Evolutionary conservation across 2,888 invertebrate genomes (phyloP), one percentile per base, ranked within the genome.

Genomic region (Aphidoletes aphidimyza): DNA sequence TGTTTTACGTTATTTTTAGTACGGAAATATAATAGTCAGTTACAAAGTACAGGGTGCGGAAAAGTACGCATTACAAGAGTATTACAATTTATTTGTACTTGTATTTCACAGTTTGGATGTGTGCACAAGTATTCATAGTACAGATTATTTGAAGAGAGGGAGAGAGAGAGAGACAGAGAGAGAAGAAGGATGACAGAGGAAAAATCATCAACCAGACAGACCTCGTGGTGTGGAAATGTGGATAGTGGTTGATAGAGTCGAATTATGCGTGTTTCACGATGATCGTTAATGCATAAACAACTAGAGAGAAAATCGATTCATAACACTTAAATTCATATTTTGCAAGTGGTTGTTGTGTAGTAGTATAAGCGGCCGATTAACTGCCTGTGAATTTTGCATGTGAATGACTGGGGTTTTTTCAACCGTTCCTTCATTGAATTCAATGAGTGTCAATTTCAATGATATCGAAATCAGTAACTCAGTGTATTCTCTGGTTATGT

Each of bases 251-350:
- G n/a, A n/a, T n/a, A n/a, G n/a, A n/a, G n/a, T n/a, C n/a, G 30
- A 30, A 69, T 69, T 69, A 6, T 69, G 69, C 69, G 69, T 69
- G 69, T 69, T 69, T 2, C 30, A 30, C 34, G 69, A 69, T 69
- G 69, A 69, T 69, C 69, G 69, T 6, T 54, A 22, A 54, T 54
- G 69, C 26, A 69, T 54, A 54, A 54, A 54, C 54, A 54, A 54
- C 11, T 14, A 54, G 54, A 39, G 11, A 39, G 39, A 39, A 54
- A 54, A 22, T 22, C 54, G 54, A 69, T 69, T 69, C 69, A 69
- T 69, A 69, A 30, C 69, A 69, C 30, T 69, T 69, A 34, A 34
- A 69, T 11, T 69, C 69, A 69, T 69, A 69, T 69, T 69, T 69
- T 30, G 30, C 69, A 69, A 54, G 5, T 69, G 26, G 30, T 30